Conservation (phyloP, 2,113 vertebrate genomes). For the Ivindomyrus marchei region DNA sequence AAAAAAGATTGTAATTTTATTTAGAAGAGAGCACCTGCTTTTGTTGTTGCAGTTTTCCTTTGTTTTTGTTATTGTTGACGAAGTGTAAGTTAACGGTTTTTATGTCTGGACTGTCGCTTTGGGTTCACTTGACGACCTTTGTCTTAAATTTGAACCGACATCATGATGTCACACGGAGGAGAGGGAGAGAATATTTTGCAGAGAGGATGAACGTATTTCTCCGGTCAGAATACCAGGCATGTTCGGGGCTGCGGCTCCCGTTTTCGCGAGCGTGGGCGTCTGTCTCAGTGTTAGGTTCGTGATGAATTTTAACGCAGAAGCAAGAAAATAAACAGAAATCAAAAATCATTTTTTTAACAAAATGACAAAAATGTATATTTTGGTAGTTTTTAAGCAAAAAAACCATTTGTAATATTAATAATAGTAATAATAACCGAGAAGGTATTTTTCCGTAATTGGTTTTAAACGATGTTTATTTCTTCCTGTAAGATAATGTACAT, state of each 20-base stretch:
- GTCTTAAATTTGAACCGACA: conserved; percentile 44
- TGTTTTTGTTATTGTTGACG: conserved; percentile 33
- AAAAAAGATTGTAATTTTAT: conserved; percentile 47
- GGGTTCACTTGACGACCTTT: conserved; percentile 21
- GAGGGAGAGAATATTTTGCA: conserved; percentile 36
- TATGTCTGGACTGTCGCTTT: conserved; percentile 43
- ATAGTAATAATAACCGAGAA: conserved; percentile 67
- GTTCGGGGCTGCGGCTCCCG: background rate
- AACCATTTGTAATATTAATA: conserved; percentile 68
- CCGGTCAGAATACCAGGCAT: background rate
- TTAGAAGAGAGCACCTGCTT: conserved; percentile 43
- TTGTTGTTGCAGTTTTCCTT: conserved; percentile 55
- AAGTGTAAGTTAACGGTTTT: conserved; percentile 47
- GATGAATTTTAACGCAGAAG: conserved; percentile 51
- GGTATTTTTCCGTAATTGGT: conserved; percentile 78
- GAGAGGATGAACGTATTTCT: conserved; percentile 33
- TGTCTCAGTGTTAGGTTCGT: conserved; percentile 67
- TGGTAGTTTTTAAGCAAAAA: conserved; percentile 72
- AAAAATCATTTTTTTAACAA: conserved; percentile 41
- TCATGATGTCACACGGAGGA: conserved; percentile 37
- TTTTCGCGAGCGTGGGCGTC: conserved; percentile 43
- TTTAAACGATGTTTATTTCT: conserved; percentile 72
- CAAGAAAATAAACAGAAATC: conserved; percentile 41
- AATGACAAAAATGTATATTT: conserved; percentile 83
- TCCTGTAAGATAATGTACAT: conserved; percentile 93